Percentiles rank a stretch among this genome's conserved stretches.
phyloP scores from a whole-genome alignment of 1,140 invertebrate genomes.

The Zaprionus davidi region DNA sequence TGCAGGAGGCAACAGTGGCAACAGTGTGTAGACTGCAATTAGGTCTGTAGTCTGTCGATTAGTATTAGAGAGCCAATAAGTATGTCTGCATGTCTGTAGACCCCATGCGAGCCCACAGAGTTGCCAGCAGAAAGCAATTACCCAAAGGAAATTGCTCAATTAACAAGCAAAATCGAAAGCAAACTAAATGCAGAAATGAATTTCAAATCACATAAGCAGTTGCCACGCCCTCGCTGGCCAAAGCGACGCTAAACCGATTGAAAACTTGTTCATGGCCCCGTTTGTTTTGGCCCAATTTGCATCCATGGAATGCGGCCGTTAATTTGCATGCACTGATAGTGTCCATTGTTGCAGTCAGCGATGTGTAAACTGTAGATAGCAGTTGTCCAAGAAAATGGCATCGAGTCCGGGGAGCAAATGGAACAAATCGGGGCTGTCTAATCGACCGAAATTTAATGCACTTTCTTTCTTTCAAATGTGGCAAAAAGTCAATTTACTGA shows the following conservation, averaged over 20 bases:
- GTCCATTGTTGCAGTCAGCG: conserved; percentile 57
- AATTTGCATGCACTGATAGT: conserved; percentile 40
- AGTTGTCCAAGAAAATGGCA: conserved; percentile 50
- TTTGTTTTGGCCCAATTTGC: conserved; percentile 36
- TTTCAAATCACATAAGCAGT: conserved; percentile 6
- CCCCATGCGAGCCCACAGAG: background rate
- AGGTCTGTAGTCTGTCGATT: conserved; percentile 12
- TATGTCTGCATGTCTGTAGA: background rate
- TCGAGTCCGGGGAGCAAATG: background rate
- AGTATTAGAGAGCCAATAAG: conserved; percentile 1
- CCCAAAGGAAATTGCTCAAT: conserved; percentile 72
- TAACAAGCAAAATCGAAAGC: conserved; percentile 67
- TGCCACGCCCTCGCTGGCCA: too few relatives aligned
- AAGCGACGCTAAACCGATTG: too few relatives aligned
- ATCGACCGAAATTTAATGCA: conserved; percentile 72
- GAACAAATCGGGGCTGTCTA: conserved; percentile 42
- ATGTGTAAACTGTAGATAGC: conserved; percentile 74
- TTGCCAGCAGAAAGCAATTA: conserved; percentile 66
- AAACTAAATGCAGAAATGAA: conserved; percentile 37
- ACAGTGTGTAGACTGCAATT: conserved; percentile 16
- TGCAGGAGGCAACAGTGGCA: background rate
- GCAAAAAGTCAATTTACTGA: conserved; percentile 45
- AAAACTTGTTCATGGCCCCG: background rate
- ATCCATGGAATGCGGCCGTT: conserved; percentile 22
- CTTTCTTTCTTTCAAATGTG: conserved; percentile 56